phyloP scores from a whole-genome alignment of 2,888 invertebrate genomes.

The Pycnomerus fuliginosus region DNA sequence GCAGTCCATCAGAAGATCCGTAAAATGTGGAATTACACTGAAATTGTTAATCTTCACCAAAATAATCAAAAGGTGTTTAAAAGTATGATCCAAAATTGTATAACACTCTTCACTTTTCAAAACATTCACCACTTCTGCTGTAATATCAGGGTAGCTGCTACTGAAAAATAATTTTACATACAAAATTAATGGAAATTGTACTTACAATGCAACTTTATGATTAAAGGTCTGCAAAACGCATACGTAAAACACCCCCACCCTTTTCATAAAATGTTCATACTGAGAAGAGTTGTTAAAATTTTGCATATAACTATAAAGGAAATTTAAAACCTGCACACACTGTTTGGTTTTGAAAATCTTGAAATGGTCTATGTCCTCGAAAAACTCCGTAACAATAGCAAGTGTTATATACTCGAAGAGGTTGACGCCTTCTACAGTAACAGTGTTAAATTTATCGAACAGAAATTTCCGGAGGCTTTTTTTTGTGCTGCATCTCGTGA shows the following conservation, averaged over 20 bases:
- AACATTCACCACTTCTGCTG: neutral
- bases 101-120: neutral
- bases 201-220: conserved; percentile 29
- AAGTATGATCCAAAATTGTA: neutral
- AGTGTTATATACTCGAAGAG: conserved; percentile 26
- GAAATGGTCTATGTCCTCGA: conserved; percentile 26
- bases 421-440: conserved; percentile 10
- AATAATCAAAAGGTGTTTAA: neutral
- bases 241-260: conserved; percentile 35
- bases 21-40: neutral
- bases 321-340: conserved; percentile 33
- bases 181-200: neutral
- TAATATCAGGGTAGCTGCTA: neutral
- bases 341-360: conserved; percentile 30
- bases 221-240: conserved; percentile 33
- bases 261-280: conserved; percentile 30
- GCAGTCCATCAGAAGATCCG: too few species aligned
- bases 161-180: neutral
- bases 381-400: conserved; percentile 22
- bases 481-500: conserved; percentile 30
- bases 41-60: neutral
- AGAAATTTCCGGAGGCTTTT: conserved; percentile 35
- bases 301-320: conserved; percentile 30
- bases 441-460: conserved; percentile 28
- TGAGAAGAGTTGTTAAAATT: conserved; percentile 24